Conservation (phyloP, 2,888 invertebrate species). For the Euspilapteryx auroguttella region DNA sequence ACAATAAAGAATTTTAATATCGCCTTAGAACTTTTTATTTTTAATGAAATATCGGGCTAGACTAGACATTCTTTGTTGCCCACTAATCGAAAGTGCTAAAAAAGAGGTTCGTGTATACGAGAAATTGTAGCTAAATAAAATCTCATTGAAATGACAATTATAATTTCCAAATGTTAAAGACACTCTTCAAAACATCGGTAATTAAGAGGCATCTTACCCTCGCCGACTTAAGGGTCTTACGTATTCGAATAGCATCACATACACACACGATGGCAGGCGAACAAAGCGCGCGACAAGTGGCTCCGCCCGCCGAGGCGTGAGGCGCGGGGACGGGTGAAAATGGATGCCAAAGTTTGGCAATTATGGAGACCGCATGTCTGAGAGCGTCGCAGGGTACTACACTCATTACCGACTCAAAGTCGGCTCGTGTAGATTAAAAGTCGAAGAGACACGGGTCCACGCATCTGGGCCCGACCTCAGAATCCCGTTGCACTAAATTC, state of each 20-base stretch:
- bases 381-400: constrained; percentile 53
- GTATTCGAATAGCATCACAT: background rate
- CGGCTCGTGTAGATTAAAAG: constrained; percentile 53
- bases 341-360: constrained; percentile 47
- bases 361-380: constrained; percentile 59
- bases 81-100: too few relatives aligned
- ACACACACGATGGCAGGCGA: constrained; percentile 42
- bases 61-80: too few relatives aligned
- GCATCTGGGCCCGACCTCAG: too few relatives aligned
- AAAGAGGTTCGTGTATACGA: too few relatives aligned
- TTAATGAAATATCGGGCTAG: too few relatives aligned
- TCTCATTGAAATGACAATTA: too few relatives aligned
- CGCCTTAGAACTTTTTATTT: too few relatives aligned
- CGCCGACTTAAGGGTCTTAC: background rate
- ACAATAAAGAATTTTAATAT: too few relatives aligned
- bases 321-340: constrained; percentile 14
- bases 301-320: constrained; percentile 26
- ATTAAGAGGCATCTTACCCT: constrained; percentile 2
- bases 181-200: constrained; percentile 3
- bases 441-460: constrained; percentile 29
- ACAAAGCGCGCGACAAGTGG: constrained; percentile 48
- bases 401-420: constrained; percentile 53
- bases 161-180: too few relatives aligned
- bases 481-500: constrained; percentile 19
- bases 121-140: too few relatives aligned